phyloP scores from a whole-genome alignment of 2,797 vertebrate species.

The Cossypha heuglini region DNA sequence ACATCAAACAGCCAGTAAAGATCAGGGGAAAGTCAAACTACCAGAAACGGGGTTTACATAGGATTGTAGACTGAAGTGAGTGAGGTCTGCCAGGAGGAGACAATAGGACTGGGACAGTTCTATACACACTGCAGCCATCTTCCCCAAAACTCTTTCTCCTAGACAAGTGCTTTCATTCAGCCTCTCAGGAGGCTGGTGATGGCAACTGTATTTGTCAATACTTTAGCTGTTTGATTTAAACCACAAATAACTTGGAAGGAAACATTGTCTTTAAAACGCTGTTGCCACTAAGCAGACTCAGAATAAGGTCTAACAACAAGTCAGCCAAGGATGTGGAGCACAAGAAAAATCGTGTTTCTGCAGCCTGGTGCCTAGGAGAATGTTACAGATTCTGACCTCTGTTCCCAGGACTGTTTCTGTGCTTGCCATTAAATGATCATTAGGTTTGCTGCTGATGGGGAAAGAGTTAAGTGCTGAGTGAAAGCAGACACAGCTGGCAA shows the following conservation, averaged over 20 bases:
- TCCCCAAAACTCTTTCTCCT: not conserved
- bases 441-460: not conserved
- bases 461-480: conserved; percentile 30
- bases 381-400: not conserved
- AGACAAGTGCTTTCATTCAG: not conserved
- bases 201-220: not conserved
- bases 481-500: conserved; percentile 24
- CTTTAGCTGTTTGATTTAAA: not conserved
- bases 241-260: not conserved
- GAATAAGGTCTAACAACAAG: not conserved
- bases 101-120: not conserved
- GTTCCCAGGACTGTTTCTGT: not conserved
- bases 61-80: not conserved
- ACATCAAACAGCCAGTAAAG: not conserved
- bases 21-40: not conserved
- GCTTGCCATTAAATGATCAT: not conserved
- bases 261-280: not conserved
- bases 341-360: not conserved
- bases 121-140: not conserved
- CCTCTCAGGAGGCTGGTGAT: not conserved
- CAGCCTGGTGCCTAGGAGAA: not conserved
- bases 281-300: not conserved
- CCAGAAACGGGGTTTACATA: not conserved
- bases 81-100: not conserved
- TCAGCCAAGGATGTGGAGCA: not conserved